Base-by-base conservation (phyloP, 2,113 vertebrate genomes). In the Camelus dromedarius region DNA sequence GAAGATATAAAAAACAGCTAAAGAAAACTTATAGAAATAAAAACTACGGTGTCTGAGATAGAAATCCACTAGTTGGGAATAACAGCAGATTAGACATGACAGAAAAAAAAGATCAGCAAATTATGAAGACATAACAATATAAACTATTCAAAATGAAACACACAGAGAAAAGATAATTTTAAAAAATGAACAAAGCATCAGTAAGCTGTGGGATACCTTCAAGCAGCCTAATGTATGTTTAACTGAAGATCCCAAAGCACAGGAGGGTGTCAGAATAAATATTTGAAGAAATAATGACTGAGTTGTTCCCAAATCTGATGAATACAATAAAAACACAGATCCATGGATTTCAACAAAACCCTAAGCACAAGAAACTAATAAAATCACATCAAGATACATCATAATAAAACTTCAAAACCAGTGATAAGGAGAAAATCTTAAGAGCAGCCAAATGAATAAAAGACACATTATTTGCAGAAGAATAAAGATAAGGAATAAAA, bases 61-160 rank as follows among this genome's bases (percentile, higher is more conserved):
- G 62, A 81, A 94, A 77, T n/a, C 73, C 32, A 58, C 18, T 75
- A 9, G 13, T 48, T 85, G 18, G 58, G 56, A 96, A 80, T 89
- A 83, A 96, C 24, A 92, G 28, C 18, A 95, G 52, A 70, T 42
- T 56, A 62, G 22, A 73, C 19, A 38, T 70, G 35, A 32, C 8
- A 87, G 38, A 82, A 86, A 80, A 16, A 66, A 83, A 89, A 96
- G 6, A 38, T 54, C 58, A 77, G 12, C 30, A 60, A 77, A 70
- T 64, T 77, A 62, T 80, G 22, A 73, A 66, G 56, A 72, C 5
- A 48, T 28, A 60, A 3, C 11, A 86, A 76, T 28, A 85, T 6
- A 93, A 80, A 79, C 20, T 77, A 83, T 54, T 83, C 7, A 62
- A 88, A 81, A 83, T 82, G n/a, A 87, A 95, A 62, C 20, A 73